These are phyloP conservation scores for Tringa solitaria DNA, from an alignment of 2,113 vertebrate genomes.

Conservation along the genomic window DNA sequence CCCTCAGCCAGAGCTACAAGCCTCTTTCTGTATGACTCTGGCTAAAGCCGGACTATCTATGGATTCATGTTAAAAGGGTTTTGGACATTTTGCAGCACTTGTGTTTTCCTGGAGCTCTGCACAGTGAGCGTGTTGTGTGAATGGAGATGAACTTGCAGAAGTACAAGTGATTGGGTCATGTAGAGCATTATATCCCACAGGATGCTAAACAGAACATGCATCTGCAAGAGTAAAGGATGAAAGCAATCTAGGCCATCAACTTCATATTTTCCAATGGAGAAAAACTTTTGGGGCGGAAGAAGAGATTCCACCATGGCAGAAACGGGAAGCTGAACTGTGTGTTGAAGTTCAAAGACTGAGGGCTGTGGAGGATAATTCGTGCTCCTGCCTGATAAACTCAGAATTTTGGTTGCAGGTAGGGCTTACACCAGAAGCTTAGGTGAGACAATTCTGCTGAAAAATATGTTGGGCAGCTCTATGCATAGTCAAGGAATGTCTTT, in stretches of 20 bases:
- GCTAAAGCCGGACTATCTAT: neutral
- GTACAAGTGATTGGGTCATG: neutral
- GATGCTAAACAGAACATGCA: neutral
- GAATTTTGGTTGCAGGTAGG: neutral
- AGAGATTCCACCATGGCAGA: neutral
- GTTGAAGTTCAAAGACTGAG: neutral
- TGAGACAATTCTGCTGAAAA: neutral
- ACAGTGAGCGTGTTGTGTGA: neutral
- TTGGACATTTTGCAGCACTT: neutral
- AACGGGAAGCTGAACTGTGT: neutral
- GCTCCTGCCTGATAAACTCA: neutral
- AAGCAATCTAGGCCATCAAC: neutral
- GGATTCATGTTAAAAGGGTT: neutral
- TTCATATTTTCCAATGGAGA: neutral
- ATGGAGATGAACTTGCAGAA: neutral
- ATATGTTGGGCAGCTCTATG: neutral
- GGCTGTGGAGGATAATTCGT: neutral
- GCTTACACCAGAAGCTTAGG: neutral
- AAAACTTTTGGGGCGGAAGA: neutral
- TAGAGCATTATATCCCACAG: neutral
- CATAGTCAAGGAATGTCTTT: neutral
- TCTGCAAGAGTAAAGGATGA: neutral
- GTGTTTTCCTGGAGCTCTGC: neutral
- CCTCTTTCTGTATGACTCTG: neutral
- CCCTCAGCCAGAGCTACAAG: neutral